phyloP scores from a whole-genome alignment of 2,888 invertebrate genomes.

The Lordiphosa andalusiaca region DNA sequence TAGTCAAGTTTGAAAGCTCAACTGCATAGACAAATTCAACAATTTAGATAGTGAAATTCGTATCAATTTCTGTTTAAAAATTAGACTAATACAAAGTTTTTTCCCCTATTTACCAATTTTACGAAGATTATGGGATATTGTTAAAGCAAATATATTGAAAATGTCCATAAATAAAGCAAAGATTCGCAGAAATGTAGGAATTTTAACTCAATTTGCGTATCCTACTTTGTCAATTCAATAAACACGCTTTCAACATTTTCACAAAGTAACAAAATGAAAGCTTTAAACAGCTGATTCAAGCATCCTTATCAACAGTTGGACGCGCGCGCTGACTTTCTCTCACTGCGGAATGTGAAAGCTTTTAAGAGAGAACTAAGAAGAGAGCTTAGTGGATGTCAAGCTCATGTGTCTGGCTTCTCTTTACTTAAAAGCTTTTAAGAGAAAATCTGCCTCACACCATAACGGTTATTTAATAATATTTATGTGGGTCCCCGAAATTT shows the following conservation, averaged over 20 bases:
- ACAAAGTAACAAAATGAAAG: not conserved
- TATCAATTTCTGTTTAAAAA: no score
- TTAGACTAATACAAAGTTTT: no score
- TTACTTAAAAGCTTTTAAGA: conserved; percentile 53
- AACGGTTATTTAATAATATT: conserved; percentile 6
- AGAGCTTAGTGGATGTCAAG: conserved; percentile 40
- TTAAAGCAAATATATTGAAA: no score
- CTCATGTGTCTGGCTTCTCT: conserved; percentile 32
- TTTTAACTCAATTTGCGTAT: not conserved
- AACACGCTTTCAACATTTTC: not conserved
- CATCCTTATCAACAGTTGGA: conserved; percentile 11
- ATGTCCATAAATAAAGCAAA: no score
- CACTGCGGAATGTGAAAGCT: conserved; percentile 21
- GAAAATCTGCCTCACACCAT: not conserved
- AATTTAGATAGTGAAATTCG: no score
- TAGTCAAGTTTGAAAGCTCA: no score
- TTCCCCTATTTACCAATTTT: no score
- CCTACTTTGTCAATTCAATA: conserved; percentile 2
- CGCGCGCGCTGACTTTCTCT: not conserved
- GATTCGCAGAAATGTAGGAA: no score
- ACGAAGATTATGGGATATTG: no score
- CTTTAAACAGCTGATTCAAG: conserved; percentile 5
- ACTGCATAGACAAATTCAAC: no score
- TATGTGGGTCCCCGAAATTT: not conserved
- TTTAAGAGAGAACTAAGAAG: conserved; percentile 7